phyloP scores from a whole-genome alignment of 1,140 invertebrate genomes.

The Palaemon carinicauda region DNA sequence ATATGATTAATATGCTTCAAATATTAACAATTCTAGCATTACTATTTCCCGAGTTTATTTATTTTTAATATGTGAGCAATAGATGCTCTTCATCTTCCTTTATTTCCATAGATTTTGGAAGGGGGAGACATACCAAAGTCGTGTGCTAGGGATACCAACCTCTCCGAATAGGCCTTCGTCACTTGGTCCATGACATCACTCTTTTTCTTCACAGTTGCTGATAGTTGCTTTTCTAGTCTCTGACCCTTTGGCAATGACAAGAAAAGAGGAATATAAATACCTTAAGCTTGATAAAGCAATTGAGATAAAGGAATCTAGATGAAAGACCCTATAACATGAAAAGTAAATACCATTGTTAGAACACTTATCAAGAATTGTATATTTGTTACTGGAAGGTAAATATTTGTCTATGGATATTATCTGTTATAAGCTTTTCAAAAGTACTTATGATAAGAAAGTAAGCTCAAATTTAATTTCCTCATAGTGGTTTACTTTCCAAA shows the following conservation, averaged over 20 bases:
- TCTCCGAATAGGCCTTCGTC: slow-evolving; percentile 41
- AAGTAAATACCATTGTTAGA: background rate
- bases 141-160: background rate
- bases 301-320: background rate
- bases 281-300: background rate
- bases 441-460: too few species aligned
- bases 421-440: too few species aligned
- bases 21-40: too few species aligned
- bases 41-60: too few species aligned
- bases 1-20: too few species aligned
- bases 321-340: background rate
- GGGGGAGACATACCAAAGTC: background rate
- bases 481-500: too few species aligned
- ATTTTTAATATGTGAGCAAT: too few species aligned
- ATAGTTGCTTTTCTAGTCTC: slow-evolving; percentile 29
- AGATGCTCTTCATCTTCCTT: background rate
- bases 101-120: too few species aligned
- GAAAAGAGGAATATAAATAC: background rate
- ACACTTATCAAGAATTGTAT: background rate
- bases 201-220: slow-evolving; percentile 28
- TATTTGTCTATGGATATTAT: background rate
- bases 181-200: slow-evolving; percentile 45
- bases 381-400: background rate
- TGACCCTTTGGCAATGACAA: background rate
- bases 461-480: too few species aligned